Percentiles rank a stretch among this genome's conserved stretches.
These are phyloP conservation scores for Beroe forskalii DNA, from an alignment of 37 sponge, comb jelly and placozoan genomes.

Conservation along the genomic window DNA sequence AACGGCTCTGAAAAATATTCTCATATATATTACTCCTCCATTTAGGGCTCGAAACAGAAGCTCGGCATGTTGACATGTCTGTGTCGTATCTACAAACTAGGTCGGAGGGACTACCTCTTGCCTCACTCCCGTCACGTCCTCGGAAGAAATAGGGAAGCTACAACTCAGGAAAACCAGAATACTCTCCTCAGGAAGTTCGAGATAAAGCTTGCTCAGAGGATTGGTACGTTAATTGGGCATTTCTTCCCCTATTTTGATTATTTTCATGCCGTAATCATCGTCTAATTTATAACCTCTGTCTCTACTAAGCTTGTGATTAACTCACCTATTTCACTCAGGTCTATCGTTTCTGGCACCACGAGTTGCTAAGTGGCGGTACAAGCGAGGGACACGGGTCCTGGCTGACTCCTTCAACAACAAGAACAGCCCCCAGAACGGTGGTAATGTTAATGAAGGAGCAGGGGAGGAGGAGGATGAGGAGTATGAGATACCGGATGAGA, in stretches of 20 bases:
- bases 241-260: no score
- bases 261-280: neutral
- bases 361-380: slow-evolving; percentile 84
- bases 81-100: slow-evolving; percentile 67
- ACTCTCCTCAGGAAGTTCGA: slow-evolving; percentile 84
- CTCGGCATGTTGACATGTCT: neutral
- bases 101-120: slow-evolving; percentile 79
- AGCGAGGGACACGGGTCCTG: neutral
- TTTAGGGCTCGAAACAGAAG: slow-evolving; percentile 31
- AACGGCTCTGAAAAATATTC: no score
- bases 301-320: neutral
- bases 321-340: no score
- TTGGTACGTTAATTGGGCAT: slow-evolving; percentile 14
- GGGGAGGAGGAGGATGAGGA: slow-evolving; percentile 67
- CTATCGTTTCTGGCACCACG: slow-evolving; percentile 73
- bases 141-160: slow-evolving; percentile 32
- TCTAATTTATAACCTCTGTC: neutral
- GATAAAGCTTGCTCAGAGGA: slow-evolving; percentile 83
- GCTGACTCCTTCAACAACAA: slow-evolving; percentile 35
- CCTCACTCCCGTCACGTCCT: slow-evolving; percentile 71
- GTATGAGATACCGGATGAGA: slow-evolving; percentile 69
- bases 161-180: slow-evolving; percentile 67
- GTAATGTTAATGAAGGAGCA: neutral
- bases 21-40: no score
- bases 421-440: neutral